Evolutionary conservation across 1,140 invertebrate species (phyloP).

Genomic region (Caenorhabditis brenneri): DNA sequence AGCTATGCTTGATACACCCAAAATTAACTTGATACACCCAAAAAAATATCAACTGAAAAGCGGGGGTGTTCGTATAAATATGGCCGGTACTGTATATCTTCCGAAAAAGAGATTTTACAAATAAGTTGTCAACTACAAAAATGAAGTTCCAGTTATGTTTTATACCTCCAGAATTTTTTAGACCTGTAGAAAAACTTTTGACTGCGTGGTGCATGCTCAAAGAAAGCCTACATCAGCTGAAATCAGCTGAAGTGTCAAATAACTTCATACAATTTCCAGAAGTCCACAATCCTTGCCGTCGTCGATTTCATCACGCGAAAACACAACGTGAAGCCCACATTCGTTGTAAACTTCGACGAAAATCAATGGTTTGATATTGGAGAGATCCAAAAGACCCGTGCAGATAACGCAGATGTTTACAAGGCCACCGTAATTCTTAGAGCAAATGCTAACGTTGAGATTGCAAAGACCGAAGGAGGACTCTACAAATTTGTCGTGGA

Average conservation of each 20-base stretch:
- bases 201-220: too few relatives aligned
- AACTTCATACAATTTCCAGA: not conserved
- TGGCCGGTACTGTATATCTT: too few relatives aligned
- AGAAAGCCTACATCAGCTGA: not conserved
- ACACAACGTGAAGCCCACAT: not conserved
- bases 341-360: conserved; percentile 25
- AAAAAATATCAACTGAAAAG: too few relatives aligned
- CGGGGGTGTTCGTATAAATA: too few relatives aligned
- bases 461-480: conserved; percentile 16
- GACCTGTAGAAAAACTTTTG: too few relatives aligned
- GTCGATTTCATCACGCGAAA: conserved; percentile 5
- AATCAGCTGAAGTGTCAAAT: not conserved
- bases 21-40: too few relatives aligned
- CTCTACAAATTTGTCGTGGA: conserved; percentile 28
- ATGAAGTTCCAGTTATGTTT: too few relatives aligned
- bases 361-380: conserved; percentile 45
- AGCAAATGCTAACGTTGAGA: not conserved
- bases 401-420: not conserved
- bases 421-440: not conserved
- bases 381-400: not conserved
- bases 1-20: too few relatives aligned
- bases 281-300: conserved; percentile 35
- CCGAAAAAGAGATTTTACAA: too few relatives aligned
- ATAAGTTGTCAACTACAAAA: too few relatives aligned
- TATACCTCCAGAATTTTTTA: too few relatives aligned